Conservation (phyloP, 2,797 vertebrate genomes). For the Acridotheres tristis region DNA sequence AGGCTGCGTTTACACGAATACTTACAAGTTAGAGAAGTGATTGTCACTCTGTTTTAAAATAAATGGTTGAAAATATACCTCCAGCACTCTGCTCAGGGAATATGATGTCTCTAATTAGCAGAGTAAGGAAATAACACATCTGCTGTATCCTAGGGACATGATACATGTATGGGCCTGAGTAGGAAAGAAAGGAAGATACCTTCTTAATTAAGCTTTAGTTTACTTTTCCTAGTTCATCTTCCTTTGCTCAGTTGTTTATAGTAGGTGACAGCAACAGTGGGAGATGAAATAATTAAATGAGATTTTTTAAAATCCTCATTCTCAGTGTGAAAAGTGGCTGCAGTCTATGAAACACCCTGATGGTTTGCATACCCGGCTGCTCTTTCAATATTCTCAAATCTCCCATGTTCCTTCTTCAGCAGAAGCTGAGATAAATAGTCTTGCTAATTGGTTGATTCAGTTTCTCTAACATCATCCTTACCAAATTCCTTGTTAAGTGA, state of each 20-base stretch:
- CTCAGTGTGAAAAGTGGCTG: background rate
- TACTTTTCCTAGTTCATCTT: constrained; percentile 29
- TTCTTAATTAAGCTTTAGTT: constrained; percentile 58
- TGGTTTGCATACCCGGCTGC: background rate
- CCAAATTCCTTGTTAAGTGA: background rate
- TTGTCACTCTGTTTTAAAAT: constrained; percentile 62
- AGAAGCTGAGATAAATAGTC: background rate
- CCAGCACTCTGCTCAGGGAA: constrained; percentile 18
- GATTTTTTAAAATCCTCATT: background rate
- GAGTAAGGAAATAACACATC: constrained; percentile 43
- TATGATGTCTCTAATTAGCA: constrained; percentile 70
- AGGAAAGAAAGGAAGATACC: background rate
- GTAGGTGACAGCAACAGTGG: constrained; percentile 23
- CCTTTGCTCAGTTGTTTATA: constrained; percentile 32
- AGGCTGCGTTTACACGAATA: background rate
- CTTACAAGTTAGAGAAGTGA: constrained; percentile 50
- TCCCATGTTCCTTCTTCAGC: constrained; percentile 7
- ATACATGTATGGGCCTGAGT: background rate
- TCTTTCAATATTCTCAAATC: background rate
- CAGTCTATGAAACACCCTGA: background rate
- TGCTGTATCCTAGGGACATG: constrained; percentile 44
- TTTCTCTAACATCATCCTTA: background rate
- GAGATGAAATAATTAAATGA: constrained; percentile 45
- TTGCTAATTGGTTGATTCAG: background rate
- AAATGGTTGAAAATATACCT: background rate